phyloP scores from a whole-genome alignment of 2,888 invertebrate genomes.

The Tenthredo livida region DNA sequence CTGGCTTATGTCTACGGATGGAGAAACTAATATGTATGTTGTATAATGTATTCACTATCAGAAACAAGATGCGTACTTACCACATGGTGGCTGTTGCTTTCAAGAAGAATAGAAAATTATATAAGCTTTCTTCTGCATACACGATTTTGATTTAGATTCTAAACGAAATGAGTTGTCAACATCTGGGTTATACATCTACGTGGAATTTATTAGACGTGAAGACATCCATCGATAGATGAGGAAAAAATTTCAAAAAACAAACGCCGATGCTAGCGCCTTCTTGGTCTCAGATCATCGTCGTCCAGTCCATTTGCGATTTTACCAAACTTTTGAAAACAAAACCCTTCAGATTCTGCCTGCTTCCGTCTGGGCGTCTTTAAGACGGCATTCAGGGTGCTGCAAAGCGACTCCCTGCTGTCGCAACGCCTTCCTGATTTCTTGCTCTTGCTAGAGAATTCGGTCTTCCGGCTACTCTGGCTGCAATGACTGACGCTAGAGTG shows the following conservation, averaged over 20 bases:
- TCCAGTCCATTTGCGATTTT: constrained; percentile 58
- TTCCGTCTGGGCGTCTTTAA: neutral
- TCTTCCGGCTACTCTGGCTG: constrained; percentile 17
- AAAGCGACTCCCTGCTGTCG: constrained; percentile 38
- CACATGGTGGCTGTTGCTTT: neutral
- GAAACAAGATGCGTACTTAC: neutral
- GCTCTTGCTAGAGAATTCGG: neutral
- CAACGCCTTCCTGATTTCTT: constrained; percentile 2
- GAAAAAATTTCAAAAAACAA: constrained; percentile 3
- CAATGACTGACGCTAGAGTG: constrained; percentile 6
- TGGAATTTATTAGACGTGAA: constrained; percentile 2
- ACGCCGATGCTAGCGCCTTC: constrained; percentile 46
- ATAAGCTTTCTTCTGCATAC: neutral
- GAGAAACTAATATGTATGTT: neutral
- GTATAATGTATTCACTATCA: neutral
- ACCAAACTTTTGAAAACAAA: constrained; percentile 44
- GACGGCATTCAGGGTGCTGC: constrained; percentile 46
- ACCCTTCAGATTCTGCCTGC: neutral
- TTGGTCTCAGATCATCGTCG: constrained; percentile 54
- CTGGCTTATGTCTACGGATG: neutral
- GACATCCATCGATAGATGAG: neutral
- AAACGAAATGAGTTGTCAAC: neutral
- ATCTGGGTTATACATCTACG: neutral
- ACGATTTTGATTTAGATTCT: constrained; percentile 3
- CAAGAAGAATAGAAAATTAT: neutral